phyloP scores from a whole-genome alignment of 2,888 invertebrate genomes.

The Drosophila rubida region DNA sequence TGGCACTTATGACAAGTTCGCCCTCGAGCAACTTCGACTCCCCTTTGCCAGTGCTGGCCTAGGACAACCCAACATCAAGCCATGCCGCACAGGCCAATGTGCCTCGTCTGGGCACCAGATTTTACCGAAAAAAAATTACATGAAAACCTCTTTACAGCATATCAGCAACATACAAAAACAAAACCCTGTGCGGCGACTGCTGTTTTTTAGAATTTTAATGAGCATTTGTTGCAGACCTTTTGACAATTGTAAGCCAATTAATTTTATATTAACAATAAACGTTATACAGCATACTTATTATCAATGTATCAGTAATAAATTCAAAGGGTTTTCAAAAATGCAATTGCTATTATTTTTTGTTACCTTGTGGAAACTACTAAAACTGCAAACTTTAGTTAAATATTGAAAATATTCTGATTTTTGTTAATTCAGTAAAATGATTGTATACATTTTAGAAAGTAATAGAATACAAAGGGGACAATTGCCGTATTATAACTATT shows the following conservation, averaged over 20 bases:
- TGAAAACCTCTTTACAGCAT: constrained; percentile 57
- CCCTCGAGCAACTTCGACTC: constrained; percentile 33
- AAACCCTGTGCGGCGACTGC: constrained; percentile 56
- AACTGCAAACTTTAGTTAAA: no score
- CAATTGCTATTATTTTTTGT: background rate
- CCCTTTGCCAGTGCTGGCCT: constrained; percentile 47
- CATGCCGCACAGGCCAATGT: constrained; percentile 58
- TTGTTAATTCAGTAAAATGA: no score
- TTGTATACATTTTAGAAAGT: no score
- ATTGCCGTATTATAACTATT: background rate
- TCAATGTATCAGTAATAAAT: constrained; percentile 59
- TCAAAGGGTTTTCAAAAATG: constrained; percentile 66
- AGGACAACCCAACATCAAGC: constrained; percentile 38
- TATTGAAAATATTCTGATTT: background rate
- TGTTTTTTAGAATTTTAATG: constrained; percentile 6
- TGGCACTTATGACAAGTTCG: constrained; percentile 77
- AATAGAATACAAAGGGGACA: background rate
- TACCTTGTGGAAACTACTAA: no score
- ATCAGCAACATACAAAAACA: constrained; percentile 6
- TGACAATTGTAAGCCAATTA: constrained; percentile 41
- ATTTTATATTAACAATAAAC: constrained; percentile 38
- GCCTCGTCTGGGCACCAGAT: constrained; percentile 4
- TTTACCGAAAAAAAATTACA: constrained; percentile 26
- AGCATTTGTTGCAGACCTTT: constrained; percentile 50
- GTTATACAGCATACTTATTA: constrained; percentile 40